These are phyloP conservation scores for Platyrinchus mystaceus DNA, from an alignment of 2,797 vertebrate species.

Conservation along the genomic window DNA sequence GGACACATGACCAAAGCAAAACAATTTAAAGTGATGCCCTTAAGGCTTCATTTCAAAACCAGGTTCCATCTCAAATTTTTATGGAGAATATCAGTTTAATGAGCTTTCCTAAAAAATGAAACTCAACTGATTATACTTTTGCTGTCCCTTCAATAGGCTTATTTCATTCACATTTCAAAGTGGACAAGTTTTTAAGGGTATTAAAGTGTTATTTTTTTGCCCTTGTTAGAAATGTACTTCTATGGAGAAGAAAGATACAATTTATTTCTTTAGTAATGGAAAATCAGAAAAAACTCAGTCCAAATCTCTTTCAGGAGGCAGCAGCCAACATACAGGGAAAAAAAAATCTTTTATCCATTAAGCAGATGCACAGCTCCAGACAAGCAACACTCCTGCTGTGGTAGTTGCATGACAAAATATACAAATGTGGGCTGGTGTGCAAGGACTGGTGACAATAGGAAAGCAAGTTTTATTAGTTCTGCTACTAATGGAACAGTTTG, in stretches of 20 bases:
- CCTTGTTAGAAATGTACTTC: background rate
- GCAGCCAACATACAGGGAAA: background rate
- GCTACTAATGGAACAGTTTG: background rate
- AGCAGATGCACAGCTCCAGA: background rate
- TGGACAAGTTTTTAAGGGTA: background rate
- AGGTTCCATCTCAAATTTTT: fast-evolving
- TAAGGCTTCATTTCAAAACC: background rate
- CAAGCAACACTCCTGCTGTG: background rate
- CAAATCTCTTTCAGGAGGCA: background rate
- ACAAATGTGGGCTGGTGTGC: background rate
- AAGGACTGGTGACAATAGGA: background rate
- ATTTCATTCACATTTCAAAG: background rate
- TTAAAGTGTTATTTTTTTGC: background rate
- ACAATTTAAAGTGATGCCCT: background rate
- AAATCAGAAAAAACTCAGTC: background rate
- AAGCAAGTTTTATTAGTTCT: constrained; percentile 23
- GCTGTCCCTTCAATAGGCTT: background rate
- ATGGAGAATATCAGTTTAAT: background rate
- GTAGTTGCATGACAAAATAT: background rate
- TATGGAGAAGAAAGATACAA: background rate
- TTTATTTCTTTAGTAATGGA: background rate
- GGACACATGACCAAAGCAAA: background rate
- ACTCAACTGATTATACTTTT: background rate
- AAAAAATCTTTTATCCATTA: background rate
- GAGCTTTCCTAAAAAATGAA: background rate